Conservation (phyloP, 2,888 invertebrate genomes). For the Fabriciana adippe region DNA sequence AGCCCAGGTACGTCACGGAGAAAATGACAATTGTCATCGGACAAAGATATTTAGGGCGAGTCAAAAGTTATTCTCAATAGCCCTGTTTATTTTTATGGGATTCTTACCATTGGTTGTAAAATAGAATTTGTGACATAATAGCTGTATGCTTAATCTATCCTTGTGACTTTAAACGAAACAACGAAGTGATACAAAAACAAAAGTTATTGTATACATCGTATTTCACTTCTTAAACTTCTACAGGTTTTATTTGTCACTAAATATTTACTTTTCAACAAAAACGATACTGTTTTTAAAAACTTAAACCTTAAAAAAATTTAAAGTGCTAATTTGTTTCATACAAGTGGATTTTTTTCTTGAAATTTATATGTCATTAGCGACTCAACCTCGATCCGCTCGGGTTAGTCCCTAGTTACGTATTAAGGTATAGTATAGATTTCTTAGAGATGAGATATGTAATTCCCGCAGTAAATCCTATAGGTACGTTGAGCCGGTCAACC, state of each 20-base stretch:
- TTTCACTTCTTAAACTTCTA: neutral
- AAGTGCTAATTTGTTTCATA: too few relatives aligned
- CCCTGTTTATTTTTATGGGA: slow-evolving; percentile 64
- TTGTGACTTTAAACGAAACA: neutral
- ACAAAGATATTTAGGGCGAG: slow-evolving; percentile 70
- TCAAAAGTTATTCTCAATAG: slow-evolving; percentile 67
- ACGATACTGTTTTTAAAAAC: too few relatives aligned
- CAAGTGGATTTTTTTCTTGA: too few relatives aligned
- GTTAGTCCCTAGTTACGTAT: too few relatives aligned
- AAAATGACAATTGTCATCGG: slow-evolving; percentile 67
- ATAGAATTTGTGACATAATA: slow-evolving; percentile 7
- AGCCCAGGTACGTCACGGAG: slow-evolving; percentile 71
- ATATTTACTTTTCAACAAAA: too few relatives aligned
- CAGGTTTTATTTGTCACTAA: neutral
- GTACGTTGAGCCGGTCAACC: too few relatives aligned
- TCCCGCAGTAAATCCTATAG: too few relatives aligned
- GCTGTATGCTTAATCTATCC: neutral
- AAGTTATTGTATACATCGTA: neutral
- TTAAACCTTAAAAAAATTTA: too few relatives aligned
- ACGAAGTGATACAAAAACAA: slow-evolving; percentile 8
- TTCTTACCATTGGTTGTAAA: slow-evolving; percentile 28
- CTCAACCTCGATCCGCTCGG: too few relatives aligned
- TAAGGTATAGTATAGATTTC: too few relatives aligned
- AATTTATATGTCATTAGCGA: too few relatives aligned
- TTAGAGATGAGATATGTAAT: too few relatives aligned